Evolutionary conservation across 2,113 vertebrate species (phyloP).

Genomic region (Pollimyrus isidori): DNA sequence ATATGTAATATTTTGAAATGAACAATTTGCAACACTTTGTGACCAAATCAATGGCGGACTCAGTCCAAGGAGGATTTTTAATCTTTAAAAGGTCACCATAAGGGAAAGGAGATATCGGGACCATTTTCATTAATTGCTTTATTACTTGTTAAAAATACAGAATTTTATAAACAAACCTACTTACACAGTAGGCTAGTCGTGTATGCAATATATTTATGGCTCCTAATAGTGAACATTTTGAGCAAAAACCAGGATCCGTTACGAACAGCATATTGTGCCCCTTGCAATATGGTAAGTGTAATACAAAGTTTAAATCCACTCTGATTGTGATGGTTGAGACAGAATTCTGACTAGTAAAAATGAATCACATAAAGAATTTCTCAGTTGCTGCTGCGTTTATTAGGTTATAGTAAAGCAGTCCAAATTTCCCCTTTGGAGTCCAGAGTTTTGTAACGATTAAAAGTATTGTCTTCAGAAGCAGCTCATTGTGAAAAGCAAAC

Average conservation of each 20-base stretch:
- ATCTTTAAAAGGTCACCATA: not conserved
- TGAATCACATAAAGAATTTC: not conserved
- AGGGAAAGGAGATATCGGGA: not conserved
- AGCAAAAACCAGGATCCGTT: not conserved
- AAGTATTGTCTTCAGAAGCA: not conserved
- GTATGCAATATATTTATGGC: not conserved
- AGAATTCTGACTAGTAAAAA: not conserved
- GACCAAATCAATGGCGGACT: not conserved
- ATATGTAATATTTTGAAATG: not conserved
- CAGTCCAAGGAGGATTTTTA: not conserved
- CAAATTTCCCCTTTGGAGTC: not conserved
- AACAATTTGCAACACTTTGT: not conserved
- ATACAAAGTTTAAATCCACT: not conserved
- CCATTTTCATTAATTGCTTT: not conserved
- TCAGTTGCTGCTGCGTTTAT: not conserved
- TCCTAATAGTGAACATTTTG: not conserved
- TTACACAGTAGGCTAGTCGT: not conserved
- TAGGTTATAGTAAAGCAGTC: not conserved
- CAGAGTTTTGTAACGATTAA: not conserved
- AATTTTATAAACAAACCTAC: not conserved
- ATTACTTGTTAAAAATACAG: not conserved
- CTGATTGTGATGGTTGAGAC: not conserved
- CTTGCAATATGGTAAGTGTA: not conserved
- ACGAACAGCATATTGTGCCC: not conserved
- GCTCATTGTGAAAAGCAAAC: not conserved